Base-by-base conservation (phyloP, 2,797 vertebrate species). In the Crypturellus tataupa region DNA sequence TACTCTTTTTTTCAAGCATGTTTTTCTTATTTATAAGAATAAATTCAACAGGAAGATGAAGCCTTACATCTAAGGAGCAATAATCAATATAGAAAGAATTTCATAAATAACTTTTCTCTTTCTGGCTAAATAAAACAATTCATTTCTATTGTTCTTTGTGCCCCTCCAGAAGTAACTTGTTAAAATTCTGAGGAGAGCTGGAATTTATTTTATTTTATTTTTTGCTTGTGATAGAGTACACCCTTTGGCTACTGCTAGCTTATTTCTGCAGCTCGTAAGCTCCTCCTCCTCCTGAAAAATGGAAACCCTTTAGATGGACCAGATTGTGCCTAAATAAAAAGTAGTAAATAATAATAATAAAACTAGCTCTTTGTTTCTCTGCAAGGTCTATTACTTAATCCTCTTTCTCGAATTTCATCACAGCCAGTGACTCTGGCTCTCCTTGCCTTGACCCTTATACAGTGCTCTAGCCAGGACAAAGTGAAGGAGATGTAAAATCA, bases 331-430 rank as follows among this genome's bases (percentile, higher is more conserved):
- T 65, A 72, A 85, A 76, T 37, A 8, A 46, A 51, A 90, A 75
- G 2, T 18, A 31, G 72, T 23, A 2, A 24, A 46, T 42, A 40
- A 16, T 16, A 69, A 89, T 63, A 2, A 63, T 55, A 71, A 69
- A 87, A 70, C 12, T 10, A 27, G 25, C 2, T 33, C 1, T 91
- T 12, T 59, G 37, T 71, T 73, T 65, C 23, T 87, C 16, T 68
- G 29, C n/a, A 69, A 84, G 55, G 80, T 93, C 77, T 80, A 6
- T 72, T 58, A 9, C 29, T 80, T 85, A 80, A 56, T 81, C 6
- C 12, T 69, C 89, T 90, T 56, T 31, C 42, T 76, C n/a, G 79
- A 42, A 79, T 81, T 55, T 87, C 31, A 18, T 81, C 31, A n/a
- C 42, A 72, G 59, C 58, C 55, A 33, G 20, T 72, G 59, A 53